These are phyloP conservation scores for Gymnocheta viridis DNA, from an alignment of 2,888 invertebrate genomes.

Conservation along the genomic window DNA sequence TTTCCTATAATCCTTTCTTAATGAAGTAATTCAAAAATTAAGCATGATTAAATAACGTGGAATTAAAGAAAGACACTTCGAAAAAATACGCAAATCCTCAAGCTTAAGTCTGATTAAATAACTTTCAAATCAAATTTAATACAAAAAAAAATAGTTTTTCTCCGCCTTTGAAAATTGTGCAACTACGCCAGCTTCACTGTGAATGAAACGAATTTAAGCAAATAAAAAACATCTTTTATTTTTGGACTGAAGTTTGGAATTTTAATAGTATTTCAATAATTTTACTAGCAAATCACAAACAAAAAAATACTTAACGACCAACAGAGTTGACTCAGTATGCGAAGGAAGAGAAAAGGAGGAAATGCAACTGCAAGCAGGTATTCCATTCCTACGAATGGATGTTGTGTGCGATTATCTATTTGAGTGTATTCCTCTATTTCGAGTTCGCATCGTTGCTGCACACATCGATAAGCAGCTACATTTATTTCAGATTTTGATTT, in stretches of 20 bases:
- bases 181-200: background rate
- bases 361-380: background rate
- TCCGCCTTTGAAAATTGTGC: background rate
- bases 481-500: slow-evolving; percentile 60
- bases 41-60: too few species aligned
- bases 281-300: slow-evolving; percentile 25
- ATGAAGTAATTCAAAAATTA: too few species aligned
- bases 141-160: too few species aligned
- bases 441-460: background rate
- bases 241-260: slow-evolving; percentile 48
- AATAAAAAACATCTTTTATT: slow-evolving; percentile 32
- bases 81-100: too few species aligned
- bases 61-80: too few species aligned
- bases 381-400: background rate
- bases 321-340: slow-evolving; percentile 12
- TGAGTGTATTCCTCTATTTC: background rate
- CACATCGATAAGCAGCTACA: slow-evolving; percentile 7
- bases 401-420: slow-evolving; percentile 11
- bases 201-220: background rate
- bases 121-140: too few species aligned
- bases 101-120: too few species aligned
- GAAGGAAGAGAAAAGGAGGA: background rate
- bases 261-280: slow-evolving; percentile 63
- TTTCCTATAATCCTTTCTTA: too few species aligned
- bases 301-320: background rate